These are phyloP conservation scores for Microcebus murinus DNA, from an alignment of 2,113 vertebrate species.

Conservation along the genomic window DNA sequence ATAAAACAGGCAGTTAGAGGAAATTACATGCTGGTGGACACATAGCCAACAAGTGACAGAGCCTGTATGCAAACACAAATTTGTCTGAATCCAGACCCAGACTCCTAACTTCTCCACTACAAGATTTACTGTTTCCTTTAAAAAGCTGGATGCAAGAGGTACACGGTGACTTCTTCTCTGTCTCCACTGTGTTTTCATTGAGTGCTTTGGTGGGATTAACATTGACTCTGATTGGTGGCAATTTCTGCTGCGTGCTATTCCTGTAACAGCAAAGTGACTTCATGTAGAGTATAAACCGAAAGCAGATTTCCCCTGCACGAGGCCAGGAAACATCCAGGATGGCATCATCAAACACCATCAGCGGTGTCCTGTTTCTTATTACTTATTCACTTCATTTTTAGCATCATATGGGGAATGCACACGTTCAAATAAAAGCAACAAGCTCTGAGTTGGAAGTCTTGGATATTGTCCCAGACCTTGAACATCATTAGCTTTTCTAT, in stretches of 20 bases:
- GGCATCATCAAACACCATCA: background rate
- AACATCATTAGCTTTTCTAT: background rate
- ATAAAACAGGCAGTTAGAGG: background rate
- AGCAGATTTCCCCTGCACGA: background rate
- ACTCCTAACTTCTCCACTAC: background rate
- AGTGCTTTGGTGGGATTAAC: background rate
- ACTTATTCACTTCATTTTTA: background rate
- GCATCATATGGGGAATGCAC: background rate
- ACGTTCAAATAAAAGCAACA: background rate
- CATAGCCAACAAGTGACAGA: background rate
- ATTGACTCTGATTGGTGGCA: background rate
- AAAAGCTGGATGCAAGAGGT: background rate
- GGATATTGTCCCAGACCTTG: constrained; percentile 3
- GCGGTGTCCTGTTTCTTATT: background rate
- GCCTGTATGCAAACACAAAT: background rate
- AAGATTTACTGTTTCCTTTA: background rate
- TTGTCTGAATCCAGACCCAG: background rate
- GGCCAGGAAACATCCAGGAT: background rate
- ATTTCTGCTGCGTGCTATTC: background rate
- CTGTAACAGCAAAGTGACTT: background rate
- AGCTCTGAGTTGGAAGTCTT: background rate
- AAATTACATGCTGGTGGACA: background rate
- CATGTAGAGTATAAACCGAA: background rate
- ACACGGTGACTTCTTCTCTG: background rate
- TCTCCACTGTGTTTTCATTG: background rate